Base-by-base conservation (phyloP, 2,113 vertebrate genomes). In the Chascanopsetta lugubris region DNA sequence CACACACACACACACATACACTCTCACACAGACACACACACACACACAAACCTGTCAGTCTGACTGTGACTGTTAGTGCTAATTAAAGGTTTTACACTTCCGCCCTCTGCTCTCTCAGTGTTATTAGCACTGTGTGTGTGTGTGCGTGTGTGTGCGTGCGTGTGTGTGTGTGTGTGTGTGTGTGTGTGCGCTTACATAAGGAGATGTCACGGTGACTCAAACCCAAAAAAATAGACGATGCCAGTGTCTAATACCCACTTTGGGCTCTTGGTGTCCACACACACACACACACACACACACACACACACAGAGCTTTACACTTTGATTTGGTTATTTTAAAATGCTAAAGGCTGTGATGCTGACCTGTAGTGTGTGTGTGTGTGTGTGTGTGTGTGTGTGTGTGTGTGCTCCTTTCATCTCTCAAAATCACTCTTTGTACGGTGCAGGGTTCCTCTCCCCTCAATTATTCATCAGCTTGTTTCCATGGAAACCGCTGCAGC, bases 381-480 rank as follows among this genome's bases (percentile, higher is more conserved):
- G 8, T 36, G 42, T 20, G 60, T 46, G 34, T 51, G 58, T 53
- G 18, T 24, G 15, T 63, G 54, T 62, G n/a, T 11, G 20, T 61
- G 50, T 42, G 49, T 26, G 10, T 6, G 6, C 22, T 50, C 66
- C 79, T 84, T 83, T 80, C 77, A 79, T 84, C 77, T 84, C 76
- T 77, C 59, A 79, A 32, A 78, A 75, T 82, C 72, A 32, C 59
- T 82, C 82, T 88, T 79, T 85, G 85, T 87, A 64, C 46, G 54
- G 69, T 27, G 73, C 55, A 38, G 84, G 59, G 78, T 70, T 51
- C 80, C 79, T 70, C 72, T 45, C 62, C 61, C 75, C 76, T 89
- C 80, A 85, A 88, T 89, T 87, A 89, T 88, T 89, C 88, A 89
- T 88, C 84, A 71, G 82, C 79, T 26, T 73, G 84, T 89, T 85